Conservation (phyloP, 2,797 vertebrate genomes). For the Cercopithecus petaurista region DNA sequence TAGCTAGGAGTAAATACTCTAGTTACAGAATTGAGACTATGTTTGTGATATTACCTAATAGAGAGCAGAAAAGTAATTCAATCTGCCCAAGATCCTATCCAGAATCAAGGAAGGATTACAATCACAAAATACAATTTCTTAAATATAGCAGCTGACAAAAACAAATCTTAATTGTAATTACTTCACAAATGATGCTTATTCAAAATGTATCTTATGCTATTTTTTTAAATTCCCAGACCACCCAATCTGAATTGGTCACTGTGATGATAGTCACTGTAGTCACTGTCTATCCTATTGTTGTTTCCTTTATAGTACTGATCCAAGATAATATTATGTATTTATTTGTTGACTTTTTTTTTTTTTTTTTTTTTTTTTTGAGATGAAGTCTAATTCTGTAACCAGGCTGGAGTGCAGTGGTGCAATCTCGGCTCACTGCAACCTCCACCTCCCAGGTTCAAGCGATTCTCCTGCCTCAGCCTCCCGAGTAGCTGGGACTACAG, state of each 20-base stretch:
- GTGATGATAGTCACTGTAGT: neutral
- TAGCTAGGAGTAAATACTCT: neutral
- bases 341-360: neutral
- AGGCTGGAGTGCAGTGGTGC: no score
- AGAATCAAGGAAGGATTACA: neutral
- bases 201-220: neutral
- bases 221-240: neutral
- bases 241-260: neutral
- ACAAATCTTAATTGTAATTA: conserved; percentile 53
- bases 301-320: neutral
- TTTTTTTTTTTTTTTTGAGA: no score
- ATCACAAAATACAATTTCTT: conserved; percentile 22
- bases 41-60: neutral
- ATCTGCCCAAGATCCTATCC: neutral
- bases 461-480: no score
- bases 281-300: neutral
- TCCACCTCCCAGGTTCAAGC: no score
- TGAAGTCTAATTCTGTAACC: no score
- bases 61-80: neutral
- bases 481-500: neutral
- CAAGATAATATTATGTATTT: neutral
- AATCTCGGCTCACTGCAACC: no score
- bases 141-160: conserved; percentile 20
- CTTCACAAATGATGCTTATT: neutral
- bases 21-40: neutral